Evolutionary conservation across 2,888 invertebrate genomes (phyloP).

Genomic region (Eueremaeus valkanovi): DNA sequence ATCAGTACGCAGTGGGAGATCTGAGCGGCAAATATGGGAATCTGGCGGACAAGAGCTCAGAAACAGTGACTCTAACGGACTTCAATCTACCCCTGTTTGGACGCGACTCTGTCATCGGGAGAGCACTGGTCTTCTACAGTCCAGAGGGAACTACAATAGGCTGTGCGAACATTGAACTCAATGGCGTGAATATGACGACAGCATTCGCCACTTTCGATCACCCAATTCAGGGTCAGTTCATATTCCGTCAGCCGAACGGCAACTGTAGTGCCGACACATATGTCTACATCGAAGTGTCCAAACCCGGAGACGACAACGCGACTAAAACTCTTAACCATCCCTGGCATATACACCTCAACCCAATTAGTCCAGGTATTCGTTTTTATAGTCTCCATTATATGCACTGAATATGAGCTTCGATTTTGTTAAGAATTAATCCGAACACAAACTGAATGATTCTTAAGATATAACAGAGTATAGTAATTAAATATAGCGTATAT

Average conservation of each 20-base stretch:
- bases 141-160: slow-evolving; percentile 48
- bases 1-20: slow-evolving; percentile 85
- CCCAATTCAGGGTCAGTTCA: slow-evolving; percentile 77
- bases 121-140: slow-evolving; percentile 68
- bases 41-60: slow-evolving; percentile 43
- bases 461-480: too few species aligned
- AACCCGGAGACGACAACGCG: slow-evolving; percentile 43
- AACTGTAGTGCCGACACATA: slow-evolving; percentile 79
- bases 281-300: slow-evolving; percentile 64
- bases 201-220: slow-evolving; percentile 78
- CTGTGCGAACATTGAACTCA: slow-evolving; percentile 54
- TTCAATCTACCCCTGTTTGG: slow-evolving; percentile 78
- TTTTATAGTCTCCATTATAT: too few species aligned
- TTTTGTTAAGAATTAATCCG: too few species aligned
- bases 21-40: slow-evolving; percentile 70
- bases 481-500: too few species aligned
- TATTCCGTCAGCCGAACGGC: slow-evolving; percentile 64
- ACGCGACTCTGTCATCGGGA: slow-evolving; percentile 68
- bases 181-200: slow-evolving; percentile 61
- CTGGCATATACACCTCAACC: slow-evolving; percentile 38
- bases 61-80: slow-evolving; percentile 58
- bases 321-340: slow-evolving; percentile 37
- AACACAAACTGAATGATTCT: too few species aligned
- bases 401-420: too few species aligned
- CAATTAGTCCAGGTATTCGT: slow-evolving; percentile 35